Evolutionary conservation across 2,888 invertebrate species (phyloP), one percentile per base, ranked within the genome.

Genomic region (Pyrochroa serraticornis): DNA sequence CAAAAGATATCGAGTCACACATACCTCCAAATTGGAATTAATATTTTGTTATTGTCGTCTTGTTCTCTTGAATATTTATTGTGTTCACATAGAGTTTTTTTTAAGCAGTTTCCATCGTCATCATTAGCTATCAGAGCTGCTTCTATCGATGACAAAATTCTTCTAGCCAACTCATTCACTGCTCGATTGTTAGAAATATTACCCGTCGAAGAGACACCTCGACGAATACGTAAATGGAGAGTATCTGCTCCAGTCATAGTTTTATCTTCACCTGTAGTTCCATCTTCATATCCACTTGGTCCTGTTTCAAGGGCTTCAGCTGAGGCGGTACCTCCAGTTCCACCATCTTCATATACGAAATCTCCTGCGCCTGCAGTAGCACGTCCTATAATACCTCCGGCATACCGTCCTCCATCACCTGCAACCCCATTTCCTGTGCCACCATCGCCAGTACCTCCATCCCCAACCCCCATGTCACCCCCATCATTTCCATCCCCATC

Each of bases 11-110:
- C 33, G 2, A 10, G 6, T 13, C 22, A n/a, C 42, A 34, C 30
- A 6, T 81, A 90, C 91, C 90, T 88, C 89, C 90, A 91, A 60
- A 91, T 81, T 0, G 91, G 90, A 53, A 90, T 78, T 87, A 90
- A 89, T 65, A 88, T 83, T 73, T 84, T 85, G 56, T 84, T 85
- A 6, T 80, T 81, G 53, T 84, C 84, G 0, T 76, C 72, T 46
- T 85, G 73, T 14, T 75, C 77, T 57, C 86, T 83, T 0, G 87
- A 87, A 65, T 81, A 83, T 66, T 82, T 85, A 71, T 90, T 90
- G 45, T 88, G 87, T 42, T 87, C 82, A 71, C 91, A 91, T 14
- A 91, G 76, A 1, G 82, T 78, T 60, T 85, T 82, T 42, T 86
- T 83, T 33, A 91, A 76, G 70, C 91, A 91, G 13, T 83, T 72